These are phyloP conservation scores for Rhysida immarginata DNA, from an alignment of 1,140 invertebrate genomes.

Conservation along the genomic window DNA sequence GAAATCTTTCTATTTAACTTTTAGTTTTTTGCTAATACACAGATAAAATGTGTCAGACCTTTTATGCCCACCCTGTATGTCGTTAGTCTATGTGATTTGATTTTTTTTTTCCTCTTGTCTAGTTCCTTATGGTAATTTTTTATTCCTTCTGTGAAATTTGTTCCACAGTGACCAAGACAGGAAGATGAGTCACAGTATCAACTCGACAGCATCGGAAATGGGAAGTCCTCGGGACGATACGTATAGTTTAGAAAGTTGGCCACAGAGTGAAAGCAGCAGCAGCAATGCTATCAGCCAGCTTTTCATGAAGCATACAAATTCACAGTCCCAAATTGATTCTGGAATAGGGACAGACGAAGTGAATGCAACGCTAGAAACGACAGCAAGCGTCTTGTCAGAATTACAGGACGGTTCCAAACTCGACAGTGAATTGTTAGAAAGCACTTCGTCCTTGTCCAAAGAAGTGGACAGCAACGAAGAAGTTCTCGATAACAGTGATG, in stretches of 20 bases:
- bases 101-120: no score
- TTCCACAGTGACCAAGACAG: not conserved
- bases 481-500: not conserved
- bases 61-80: no score
- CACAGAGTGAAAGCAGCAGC: conserved; percentile 11
- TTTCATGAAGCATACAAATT: not conserved
- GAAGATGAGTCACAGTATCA: conserved; percentile 9
- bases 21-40: no score
- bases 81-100: no score
- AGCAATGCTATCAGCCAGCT: not conserved
- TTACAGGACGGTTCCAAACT: conserved; percentile 8
- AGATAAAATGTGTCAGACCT: no score
- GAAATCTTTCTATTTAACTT: no score
- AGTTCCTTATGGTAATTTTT: no score
- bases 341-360: conserved; percentile 19
- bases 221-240: conserved; percentile 14
- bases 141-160: no score
- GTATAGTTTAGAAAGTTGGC: conserved; percentile 14
- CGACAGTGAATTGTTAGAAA: not conserved
- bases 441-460: not conserved
- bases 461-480: not conserved
- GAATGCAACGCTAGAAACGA: conserved; percentile 17
- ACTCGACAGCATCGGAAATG: conserved; percentile 15
- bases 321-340: conserved; percentile 14
- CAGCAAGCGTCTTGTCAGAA: conserved; percentile 16